phyloP scores from a whole-genome alignment of 2,113 vertebrate genomes.

The Macaca nemestrina region DNA sequence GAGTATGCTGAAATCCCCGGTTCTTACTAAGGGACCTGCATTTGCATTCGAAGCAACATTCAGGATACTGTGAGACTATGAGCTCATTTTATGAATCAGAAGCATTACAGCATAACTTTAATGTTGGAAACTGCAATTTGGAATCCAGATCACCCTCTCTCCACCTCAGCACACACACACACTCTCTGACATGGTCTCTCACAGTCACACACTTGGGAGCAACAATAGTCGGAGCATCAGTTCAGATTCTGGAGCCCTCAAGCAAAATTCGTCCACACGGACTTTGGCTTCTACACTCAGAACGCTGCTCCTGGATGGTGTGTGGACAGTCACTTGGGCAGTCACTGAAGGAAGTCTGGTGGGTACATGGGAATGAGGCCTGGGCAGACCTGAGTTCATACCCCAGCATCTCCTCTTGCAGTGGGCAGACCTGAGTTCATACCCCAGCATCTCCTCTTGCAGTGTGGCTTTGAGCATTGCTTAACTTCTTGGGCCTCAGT shows the following conservation, averaged over 20 bases:
- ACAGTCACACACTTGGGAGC: conserved; percentile 26
- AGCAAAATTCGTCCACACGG: conserved; percentile 43
- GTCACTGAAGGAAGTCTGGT: background rate
- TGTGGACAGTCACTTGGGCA: background rate
- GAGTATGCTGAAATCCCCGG: conserved; percentile 11
- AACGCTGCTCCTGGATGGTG: conserved; percentile 42
- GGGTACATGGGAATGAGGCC: background rate
- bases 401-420: background rate
- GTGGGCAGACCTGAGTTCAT: background rate
- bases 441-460: background rate
- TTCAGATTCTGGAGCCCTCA: conserved; percentile 63
- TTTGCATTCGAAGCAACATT: conserved; percentile 59
- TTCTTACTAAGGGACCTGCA: conserved; percentile 29
- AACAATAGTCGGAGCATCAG: background rate
- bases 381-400: background rate
- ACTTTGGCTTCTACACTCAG: conserved; percentile 2
- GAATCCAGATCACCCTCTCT: conserved; percentile 53
- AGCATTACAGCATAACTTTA: conserved; percentile 68
- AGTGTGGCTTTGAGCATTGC: background rate
- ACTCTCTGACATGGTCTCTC: background rate
- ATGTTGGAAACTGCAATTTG: conserved; percentile 65
- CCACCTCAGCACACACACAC: background rate
- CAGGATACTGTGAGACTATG: conserved; percentile 55
- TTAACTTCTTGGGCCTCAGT: conserved; percentile 48
- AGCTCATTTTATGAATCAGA: conserved; percentile 76